Evolutionary conservation across 2,113 vertebrate species (phyloP).

Genomic region (Tragulus kanchil): DNA sequence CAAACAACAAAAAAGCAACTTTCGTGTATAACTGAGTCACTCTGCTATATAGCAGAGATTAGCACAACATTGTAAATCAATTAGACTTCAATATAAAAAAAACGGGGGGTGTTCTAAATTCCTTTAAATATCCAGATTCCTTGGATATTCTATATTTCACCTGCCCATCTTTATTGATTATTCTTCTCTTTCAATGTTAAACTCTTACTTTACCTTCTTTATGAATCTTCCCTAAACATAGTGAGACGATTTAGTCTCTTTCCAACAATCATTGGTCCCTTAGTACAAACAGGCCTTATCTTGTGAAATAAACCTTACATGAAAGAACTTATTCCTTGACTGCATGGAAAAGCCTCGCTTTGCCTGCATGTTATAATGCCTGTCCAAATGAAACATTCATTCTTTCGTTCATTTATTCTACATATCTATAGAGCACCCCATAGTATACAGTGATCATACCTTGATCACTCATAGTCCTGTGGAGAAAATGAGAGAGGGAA

Average conservation of each 20-base stretch:
- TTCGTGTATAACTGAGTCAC: not conserved
- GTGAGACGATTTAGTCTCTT: not conserved
- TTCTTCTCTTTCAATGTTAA: not conserved
- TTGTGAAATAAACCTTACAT: slow-evolving; percentile 25
- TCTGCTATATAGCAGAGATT: not conserved
- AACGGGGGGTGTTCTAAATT: not conserved
- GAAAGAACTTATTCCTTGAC: not conserved
- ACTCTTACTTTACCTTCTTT: not conserved
- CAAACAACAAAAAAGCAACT: no score
- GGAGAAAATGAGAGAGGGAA: not conserved
- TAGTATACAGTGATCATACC: not conserved
- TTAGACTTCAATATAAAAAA: not conserved
- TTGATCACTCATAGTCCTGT: not conserved
- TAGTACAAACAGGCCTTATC: not conserved
- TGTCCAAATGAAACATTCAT: not conserved
- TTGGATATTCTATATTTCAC: not conserved
- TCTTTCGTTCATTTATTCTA: not conserved
- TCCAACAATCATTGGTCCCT: not conserved
- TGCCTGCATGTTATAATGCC: not conserved
- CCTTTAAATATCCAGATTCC: slow-evolving; percentile 11
- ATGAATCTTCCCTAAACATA: not conserved
- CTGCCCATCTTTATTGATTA: not conserved
- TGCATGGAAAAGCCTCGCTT: not conserved
- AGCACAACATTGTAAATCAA: not conserved
- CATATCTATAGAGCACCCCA: not conserved